Evolutionary conservation across 92 coral and sea anemone genomes (phyloP).

Genomic region (Isaurus tuberculatus): DNA sequence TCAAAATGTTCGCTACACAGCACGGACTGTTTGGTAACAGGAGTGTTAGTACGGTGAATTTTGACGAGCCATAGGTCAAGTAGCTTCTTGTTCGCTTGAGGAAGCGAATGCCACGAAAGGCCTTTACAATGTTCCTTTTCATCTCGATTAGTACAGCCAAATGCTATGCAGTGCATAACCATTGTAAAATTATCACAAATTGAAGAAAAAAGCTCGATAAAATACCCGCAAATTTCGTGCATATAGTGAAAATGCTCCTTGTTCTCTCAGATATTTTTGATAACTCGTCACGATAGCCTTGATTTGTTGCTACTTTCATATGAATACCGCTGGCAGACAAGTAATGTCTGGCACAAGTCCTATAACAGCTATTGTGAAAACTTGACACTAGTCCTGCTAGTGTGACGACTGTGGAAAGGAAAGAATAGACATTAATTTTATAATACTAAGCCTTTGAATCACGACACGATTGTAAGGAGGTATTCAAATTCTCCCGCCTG

Average conservation of each 20-base stretch:
- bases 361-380: not conserved
- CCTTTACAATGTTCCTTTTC: not conserved
- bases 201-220: not conserved
- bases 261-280: not conserved
- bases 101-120: slow-evolving; percentile 1
- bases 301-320: not conserved
- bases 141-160: slow-evolving; percentile 1
- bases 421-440: slow-evolving; percentile 36
- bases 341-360: not conserved
- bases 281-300: not conserved
- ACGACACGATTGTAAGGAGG: slow-evolving; percentile 49
- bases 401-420: slow-evolving; percentile 49
- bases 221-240: not conserved
- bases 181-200: not conserved
- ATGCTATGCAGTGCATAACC: not conserved
- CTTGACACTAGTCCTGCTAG: slow-evolving; percentile 40
- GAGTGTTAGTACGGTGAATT: not conserved
- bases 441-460: slow-evolving; percentile 37
- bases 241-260: not conserved
- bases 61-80: slow-evolving; percentile 2
- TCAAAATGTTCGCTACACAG: slow-evolving; percentile 10
- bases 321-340: not conserved
- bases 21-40: slow-evolving; percentile 1
- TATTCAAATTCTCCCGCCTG: slow-evolving; percentile 52
- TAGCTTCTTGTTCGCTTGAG: not conserved